A percentile compares a stretch with the other conserved stretches of the same genome.
Evolutionary conservation across 2,797 vertebrate genomes (phyloP).

Genomic region (Poecilia gillii): DNA sequence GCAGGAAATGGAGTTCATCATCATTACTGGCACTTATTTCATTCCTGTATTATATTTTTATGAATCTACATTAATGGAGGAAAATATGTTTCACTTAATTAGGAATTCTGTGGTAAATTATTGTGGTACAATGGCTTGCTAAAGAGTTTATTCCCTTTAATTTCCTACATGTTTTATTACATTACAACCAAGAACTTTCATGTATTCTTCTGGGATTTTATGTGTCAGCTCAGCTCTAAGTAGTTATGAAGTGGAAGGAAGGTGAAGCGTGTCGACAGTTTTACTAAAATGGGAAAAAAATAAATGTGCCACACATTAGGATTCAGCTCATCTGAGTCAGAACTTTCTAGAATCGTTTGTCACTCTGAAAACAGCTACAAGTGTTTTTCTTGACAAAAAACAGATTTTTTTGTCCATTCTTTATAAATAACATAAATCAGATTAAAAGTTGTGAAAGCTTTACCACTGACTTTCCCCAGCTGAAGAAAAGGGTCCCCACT

Average conservation of each 20-base stretch:
- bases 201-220: not conserved
- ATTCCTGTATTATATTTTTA: not conserved
- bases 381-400: not conserved
- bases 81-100: not conserved
- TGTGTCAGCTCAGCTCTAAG: not conserved
- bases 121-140: not conserved
- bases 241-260: not conserved
- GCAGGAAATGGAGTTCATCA: not conserved
- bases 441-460: not conserved
- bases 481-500: not conserved
- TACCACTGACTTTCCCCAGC: not conserved
- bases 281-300: not conserved
- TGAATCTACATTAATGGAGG: not conserved
- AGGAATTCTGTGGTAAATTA: not conserved
- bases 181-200: not conserved
- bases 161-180: not conserved
- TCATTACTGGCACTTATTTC: not conserved
- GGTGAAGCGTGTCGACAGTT: not conserved
- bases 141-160: not conserved
- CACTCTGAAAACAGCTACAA: not conserved
- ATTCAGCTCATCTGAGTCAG: not conserved
- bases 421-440: not conserved
- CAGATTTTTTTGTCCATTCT: not conserved
- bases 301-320: not conserved
- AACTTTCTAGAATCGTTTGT: not conserved